Evolutionary conservation across 2,888 invertebrate species (phyloP).

Genomic region (Cancer borealis): DNA sequence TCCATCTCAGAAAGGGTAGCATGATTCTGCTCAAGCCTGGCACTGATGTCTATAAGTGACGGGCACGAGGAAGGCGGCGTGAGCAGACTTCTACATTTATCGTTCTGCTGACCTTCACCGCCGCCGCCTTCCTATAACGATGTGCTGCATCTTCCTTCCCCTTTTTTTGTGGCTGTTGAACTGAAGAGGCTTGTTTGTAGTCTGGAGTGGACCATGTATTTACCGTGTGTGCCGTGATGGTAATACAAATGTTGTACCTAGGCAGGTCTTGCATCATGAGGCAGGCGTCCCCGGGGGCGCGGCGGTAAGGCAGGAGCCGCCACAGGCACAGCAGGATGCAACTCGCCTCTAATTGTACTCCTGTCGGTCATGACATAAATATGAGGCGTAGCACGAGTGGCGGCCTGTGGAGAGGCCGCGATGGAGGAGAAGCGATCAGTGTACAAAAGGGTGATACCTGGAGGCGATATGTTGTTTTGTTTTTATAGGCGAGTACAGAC

Average conservation of each 20-base stretch:
- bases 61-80: background rate
- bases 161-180: background rate
- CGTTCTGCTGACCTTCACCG: background rate
- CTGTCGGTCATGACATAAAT: background rate
- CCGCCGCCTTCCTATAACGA: background rate
- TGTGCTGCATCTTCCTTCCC: background rate
- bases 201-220: background rate
- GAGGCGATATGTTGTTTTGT: background rate
- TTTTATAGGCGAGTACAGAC: background rate
- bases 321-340: slow-evolving; percentile 11
- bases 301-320: slow-evolving; percentile 4
- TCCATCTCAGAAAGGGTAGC: background rate
- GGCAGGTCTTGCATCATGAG: too few relatives aligned
- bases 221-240: background rate
- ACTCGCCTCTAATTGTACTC: slow-evolving; percentile 2
- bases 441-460: background rate
- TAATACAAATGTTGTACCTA: background rate
- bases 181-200: background rate
- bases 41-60: background rate
- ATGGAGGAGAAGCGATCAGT: background rate
- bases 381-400: background rate
- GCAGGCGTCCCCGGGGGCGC: background rate
- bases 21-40: background rate
- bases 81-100: background rate
- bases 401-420: background rate